Percentiles rank a stretch among this genome's conserved stretches.
These are phyloP conservation scores for Scalopus aquaticus DNA, from an alignment of 2,113 vertebrate species.

Conservation along the genomic window DNA sequence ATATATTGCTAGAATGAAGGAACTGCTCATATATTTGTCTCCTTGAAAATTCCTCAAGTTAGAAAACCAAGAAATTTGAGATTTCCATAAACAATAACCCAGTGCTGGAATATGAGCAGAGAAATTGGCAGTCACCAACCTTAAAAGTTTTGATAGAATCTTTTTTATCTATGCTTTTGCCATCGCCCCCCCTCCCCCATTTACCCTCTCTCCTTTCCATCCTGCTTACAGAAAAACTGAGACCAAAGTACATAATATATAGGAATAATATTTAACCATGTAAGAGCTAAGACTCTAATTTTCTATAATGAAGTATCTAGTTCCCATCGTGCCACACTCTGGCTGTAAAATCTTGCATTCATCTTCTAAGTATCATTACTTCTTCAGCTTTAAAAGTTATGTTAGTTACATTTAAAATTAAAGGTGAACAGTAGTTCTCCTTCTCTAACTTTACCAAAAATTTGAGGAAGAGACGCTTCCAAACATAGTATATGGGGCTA, in stretches of 20 bases:
- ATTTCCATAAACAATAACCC: not conserved
- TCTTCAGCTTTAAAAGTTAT: too few species aligned
- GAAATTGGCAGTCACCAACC: not conserved
- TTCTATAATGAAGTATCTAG: not conserved
- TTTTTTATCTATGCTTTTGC: not conserved
- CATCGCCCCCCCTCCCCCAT: not conserved
- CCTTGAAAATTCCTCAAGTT: constrained; percentile 30
- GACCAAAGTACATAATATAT: not conserved
- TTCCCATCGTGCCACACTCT: not conserved
- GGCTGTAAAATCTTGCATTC: not conserved
- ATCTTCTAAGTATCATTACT: not conserved
- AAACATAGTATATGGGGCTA: too few species aligned
- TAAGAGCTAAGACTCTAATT: not conserved
- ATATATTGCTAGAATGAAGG: not conserved
- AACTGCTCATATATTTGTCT: constrained; percentile 6
- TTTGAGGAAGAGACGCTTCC: too few species aligned
- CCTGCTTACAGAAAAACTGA: not conserved
- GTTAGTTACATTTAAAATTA: not conserved
- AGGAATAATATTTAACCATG: not conserved
- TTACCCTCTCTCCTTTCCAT: not conserved
- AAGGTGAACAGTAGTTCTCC: too few species aligned
- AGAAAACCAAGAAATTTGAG: constrained; percentile 35
- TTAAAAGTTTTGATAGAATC: not conserved
- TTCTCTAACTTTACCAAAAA: too few species aligned
- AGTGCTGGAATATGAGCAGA: not conserved